Evolutionary conservation across 1,140 invertebrate genomes (phyloP).

Genomic region (Zaprionus camerounensis): DNA sequence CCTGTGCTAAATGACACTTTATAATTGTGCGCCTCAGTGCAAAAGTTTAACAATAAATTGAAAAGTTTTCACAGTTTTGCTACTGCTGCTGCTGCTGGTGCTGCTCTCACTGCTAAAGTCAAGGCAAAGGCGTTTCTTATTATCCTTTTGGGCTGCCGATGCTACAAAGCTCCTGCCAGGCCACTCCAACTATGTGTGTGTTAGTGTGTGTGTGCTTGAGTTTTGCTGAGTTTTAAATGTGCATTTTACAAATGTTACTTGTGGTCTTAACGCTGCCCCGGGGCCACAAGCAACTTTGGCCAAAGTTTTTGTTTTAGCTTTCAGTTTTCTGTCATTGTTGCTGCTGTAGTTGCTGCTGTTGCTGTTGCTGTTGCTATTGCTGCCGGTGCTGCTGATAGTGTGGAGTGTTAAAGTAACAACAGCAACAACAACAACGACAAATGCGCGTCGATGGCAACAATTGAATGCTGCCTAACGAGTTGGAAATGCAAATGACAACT

Average conservation of each 20-base stretch:
- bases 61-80: conserved; percentile 76
- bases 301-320: conserved; percentile 73
- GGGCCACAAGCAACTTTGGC: conserved; percentile 51
- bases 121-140: conserved; percentile 73
- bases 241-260: conserved; percentile 83
- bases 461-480: conserved; percentile 61
- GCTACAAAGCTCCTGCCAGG: conserved; percentile 37
- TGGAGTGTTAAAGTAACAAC: conserved; percentile 75
- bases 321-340: conserved; percentile 61
- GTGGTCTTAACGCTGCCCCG: conserved; percentile 68
- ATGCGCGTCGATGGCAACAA: conserved; percentile 57
- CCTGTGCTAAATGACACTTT: conserved; percentile 80
- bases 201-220: conserved; percentile 46
- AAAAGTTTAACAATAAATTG: conserved; percentile 83
- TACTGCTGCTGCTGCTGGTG: conserved; percentile 33
- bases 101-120: conserved; percentile 56
- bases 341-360: conserved; percentile 49
- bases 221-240: conserved; percentile 78
- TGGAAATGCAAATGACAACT: conserved; percentile 48
- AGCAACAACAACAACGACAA: conserved; percentile 60
- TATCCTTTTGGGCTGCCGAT: conserved; percentile 70
- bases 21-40: conserved; percentile 82
- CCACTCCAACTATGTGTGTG: conserved; percentile 32
- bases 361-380: conserved; percentile 46
- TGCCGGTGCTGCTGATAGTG: conserved; percentile 32